Base-by-base conservation (phyloP, 2,888 invertebrate genomes). In the Pelosia muscerda region DNA sequence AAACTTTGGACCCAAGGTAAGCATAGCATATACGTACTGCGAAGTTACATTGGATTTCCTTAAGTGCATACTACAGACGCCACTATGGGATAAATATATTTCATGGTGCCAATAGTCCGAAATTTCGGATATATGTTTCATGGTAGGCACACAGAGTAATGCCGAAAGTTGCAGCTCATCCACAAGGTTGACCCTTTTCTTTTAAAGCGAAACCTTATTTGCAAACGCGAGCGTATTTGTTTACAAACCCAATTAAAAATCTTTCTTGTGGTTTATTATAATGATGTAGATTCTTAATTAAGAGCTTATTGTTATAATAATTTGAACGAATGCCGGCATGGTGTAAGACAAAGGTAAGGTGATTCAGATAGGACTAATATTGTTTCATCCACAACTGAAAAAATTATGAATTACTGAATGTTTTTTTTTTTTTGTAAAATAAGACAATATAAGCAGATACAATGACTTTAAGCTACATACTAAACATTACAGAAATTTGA, bases 231-330 rank as follows among this genome's bases (percentile, higher is more conserved):
- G 74, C 82, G 80, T 88, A 88, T 89, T 88, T 90, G 85, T 86
- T 87, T 81, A 83, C 81, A 76, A 84, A 85, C 82, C 84, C 87
- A 89, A 91, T 90, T 90, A 89, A 88, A 88, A 87, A 84, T 84
- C 84, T 85, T 85, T 80, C 84, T 83, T 83, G 83, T 84, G 84
- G 79, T 86, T 86, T 81, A 83, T 87, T 85, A 86, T 80, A 79
- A 85, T 79, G 79, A 84, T 79, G 79, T 83, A 82, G 83, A 79
- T 72, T 72, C 75, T 81, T 84, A 81, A 83, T 76, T 76, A 81
- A 83, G 79, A 77, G 76, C 9, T 71, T 81, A 74, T 77, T 71
- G 68, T 70, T 74, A 63, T 82, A 57, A 68, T 25, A 49, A 49
- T 71, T 54, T 72, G 65, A 72, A 58, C 79, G 75, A 78, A 77